Evolutionary conservation across 2,888 invertebrate genomes (phyloP).

Genomic region (Dioctria linearis): DNA sequence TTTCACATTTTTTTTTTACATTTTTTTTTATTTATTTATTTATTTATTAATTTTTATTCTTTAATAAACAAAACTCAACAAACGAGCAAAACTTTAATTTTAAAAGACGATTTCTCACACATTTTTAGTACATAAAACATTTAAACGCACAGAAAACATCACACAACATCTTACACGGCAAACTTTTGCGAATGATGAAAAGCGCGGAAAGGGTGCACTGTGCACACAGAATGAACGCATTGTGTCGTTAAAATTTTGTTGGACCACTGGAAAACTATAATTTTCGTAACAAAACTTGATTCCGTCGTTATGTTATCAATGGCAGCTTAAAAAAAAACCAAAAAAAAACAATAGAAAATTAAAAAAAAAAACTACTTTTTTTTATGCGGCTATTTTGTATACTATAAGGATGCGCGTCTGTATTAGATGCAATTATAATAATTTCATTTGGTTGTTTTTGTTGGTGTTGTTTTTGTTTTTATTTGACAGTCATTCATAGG

Average conservation of each 20-base stretch:
- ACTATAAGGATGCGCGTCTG: neutral
- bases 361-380: neutral
- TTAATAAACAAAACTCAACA: too few relatives aligned
- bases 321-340: neutral
- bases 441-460: too few relatives aligned
- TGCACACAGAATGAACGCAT: constrained; percentile 23
- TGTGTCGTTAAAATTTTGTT: constrained; percentile 15
- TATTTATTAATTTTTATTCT: too few relatives aligned
- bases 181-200: neutral
- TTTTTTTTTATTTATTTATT: too few relatives aligned
- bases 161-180: constrained; percentile 25
- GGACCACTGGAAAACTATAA: constrained; percentile 26
- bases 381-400: neutral
- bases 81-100: constrained; percentile 4
- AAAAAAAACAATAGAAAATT: too few relatives aligned
- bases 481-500: constrained; percentile 21
- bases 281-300: constrained; percentile 14
- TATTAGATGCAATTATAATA: constrained; percentile 25
- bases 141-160: constrained; percentile 15
- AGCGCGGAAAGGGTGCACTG: constrained; percentile 13
- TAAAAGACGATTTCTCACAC: constrained; percentile 12
- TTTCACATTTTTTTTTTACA: too few relatives aligned
- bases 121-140: constrained; percentile 2
- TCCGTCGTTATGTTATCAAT: constrained; percentile 20
- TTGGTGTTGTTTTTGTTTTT: neutral